Evolutionary conservation across 2,113 vertebrate species (phyloP), one percentile per base, ranked within the genome.

Genomic region (Plectropomus leopardus): DNA sequence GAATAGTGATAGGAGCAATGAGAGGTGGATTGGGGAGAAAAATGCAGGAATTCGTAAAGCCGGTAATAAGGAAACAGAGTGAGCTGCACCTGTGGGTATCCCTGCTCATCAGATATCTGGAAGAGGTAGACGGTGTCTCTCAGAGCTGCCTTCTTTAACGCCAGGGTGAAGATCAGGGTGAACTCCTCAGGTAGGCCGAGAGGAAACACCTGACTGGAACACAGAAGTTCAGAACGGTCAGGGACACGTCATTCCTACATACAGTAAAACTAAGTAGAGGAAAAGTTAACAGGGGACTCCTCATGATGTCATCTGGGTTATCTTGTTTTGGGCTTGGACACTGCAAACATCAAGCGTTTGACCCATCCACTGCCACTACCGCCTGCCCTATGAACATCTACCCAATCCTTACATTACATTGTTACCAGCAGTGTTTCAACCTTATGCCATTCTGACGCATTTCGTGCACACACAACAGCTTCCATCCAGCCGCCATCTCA

Each of bases 71-170:
- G 74, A 55, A 82, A 30, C 10, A 60, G 40, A 50, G 47, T 4
- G 45, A 70, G 70, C 48, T 14, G 66, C 57, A 99, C 98, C 97
- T 99, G 97, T 9, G 98, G 97, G 88, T 98, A 97, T 59, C 97
- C 98, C 15, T 94, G 94, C 23, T 78, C 90, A 76, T 99, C 96
- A 0, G 96, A 96, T 91, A 99, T 95, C 92, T 99, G 97, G 85
- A 99, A 95, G 58, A 99, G 95, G 93, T 98, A 96, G 96, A 97
- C 92, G 57, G 96, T 96, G 84, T 96, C 93, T 83, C 94, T 95
- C 53, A 95, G 93, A 83, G 96, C 96, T 70, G 96, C 93, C 76
- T 96, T 98, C 94, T 98, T 99, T 91, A 99, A 90, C 72, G 96
- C 92, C 80, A 99, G 50, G 0, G 97, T 99, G 92, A 98, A 93